Percentiles rank a stretch among this genome's conserved stretches.
Conservation (phyloP, 2,797 vertebrate species). For the Pogonophryne albipinna region DNA sequence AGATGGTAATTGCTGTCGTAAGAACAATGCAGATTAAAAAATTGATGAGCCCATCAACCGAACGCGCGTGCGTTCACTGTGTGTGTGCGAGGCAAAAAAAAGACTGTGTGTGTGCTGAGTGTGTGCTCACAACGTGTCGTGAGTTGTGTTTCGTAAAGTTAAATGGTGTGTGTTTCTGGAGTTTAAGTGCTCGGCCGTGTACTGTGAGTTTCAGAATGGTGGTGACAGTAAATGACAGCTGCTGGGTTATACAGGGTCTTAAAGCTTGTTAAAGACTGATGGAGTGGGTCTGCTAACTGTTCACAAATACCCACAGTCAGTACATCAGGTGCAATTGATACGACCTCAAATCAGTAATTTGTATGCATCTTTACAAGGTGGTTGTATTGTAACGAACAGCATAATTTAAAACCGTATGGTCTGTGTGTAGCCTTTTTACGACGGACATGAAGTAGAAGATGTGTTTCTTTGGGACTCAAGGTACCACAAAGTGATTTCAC, state of each 20-base stretch:
- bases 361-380: conserved; percentile 11
- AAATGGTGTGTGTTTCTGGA: conserved; percentile 12
- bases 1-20: conserved; percentile 48
- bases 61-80: conserved; percentile 8
- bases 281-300: conserved; percentile 30
- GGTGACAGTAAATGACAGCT: conserved; percentile 59
- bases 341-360: conserved; percentile 29
- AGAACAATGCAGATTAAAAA: conserved; percentile 61
- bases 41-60: conserved; percentile 59
- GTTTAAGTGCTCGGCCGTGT: conserved; percentile 2
- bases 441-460: neutral
- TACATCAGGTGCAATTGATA: conserved; percentile 14
- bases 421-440: neutral
- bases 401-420: conserved; percentile 7
- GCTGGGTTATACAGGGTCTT: conserved; percentile 45
- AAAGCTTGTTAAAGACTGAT: conserved; percentile 55
- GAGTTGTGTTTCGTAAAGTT: neutral
- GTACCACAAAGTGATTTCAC: conserved; percentile 13
- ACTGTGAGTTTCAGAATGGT: conserved; percentile 22
- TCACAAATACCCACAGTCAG: conserved; percentile 18
- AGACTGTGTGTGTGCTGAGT: conserved; percentile 9
- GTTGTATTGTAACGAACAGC: conserved; percentile 13
- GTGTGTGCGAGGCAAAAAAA: neutral
- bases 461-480: conserved; percentile 20
- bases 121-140: conserved; percentile 5